Percentiles rank a stretch among this genome's conserved stretches.
Conservation (phyloP, 2,797 vertebrate genomes). For the Threskiornis aethiopicus region DNA sequence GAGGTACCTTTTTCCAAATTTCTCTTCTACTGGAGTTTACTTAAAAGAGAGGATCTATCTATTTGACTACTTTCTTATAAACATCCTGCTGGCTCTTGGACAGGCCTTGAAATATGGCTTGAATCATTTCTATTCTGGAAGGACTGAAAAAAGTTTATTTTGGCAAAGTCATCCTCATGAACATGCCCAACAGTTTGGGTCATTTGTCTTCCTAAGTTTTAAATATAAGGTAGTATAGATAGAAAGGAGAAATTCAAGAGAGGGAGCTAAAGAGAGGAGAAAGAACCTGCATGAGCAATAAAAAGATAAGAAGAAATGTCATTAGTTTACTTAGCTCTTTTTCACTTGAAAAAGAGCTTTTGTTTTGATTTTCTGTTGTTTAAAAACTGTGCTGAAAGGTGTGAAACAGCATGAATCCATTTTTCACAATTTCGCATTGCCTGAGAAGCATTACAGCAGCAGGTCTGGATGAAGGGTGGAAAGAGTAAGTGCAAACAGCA, state of each 20-base stretch:
- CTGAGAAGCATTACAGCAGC: not conserved
- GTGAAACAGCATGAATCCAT: not conserved
- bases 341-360: not conserved
- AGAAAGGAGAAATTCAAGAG: not conserved
- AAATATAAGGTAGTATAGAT: not conserved
- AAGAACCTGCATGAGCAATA: not conserved
- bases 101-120: not conserved
- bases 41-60: not conserved
- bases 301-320: not conserved
- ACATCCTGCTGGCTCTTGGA: not conserved
- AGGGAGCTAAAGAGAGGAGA: not conserved
- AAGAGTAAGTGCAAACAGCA: not conserved
- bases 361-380: conserved; percentile 13
- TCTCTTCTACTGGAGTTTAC: not conserved
- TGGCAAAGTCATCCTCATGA: not conserved
- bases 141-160: not conserved
- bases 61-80: not conserved
- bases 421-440: conserved; percentile 2
- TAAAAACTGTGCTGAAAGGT: conserved; percentile 3
- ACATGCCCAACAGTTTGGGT: not conserved
- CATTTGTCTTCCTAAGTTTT: conserved; percentile 15
- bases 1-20: not conserved
- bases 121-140: not conserved
- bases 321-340: not conserved
- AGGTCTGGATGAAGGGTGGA: not conserved